Base-by-base conservation (phyloP, 2,113 vertebrate genomes). In the Oophaga pumilio region DNA sequence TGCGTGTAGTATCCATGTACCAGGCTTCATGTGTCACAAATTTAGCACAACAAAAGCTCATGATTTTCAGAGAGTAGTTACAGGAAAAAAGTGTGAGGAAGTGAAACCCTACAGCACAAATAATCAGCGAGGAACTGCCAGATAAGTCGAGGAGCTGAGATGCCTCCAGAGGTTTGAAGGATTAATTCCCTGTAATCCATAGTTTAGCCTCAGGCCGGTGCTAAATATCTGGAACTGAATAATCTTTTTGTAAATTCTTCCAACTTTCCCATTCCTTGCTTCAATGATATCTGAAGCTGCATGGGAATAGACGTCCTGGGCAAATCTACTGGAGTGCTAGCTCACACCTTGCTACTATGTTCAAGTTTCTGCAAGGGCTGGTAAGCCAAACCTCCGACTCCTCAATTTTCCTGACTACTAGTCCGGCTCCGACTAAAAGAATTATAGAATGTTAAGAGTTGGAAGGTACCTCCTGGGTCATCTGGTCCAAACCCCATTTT, bases 21-120 rank as follows among this genome's bases (percentile, higher is more conserved):
- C 10, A 9, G 22, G 53, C 52, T 17, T 64, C 59, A 82, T 33
- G 17, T 82, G 59, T 82, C 79, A 49, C 7, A 82, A 1, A 81
- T 57, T 81, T 62, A 71, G 57, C 22, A 66, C 50, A 53, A 73
- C 64, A 33, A 84, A 43, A 12, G 22, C 66, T 57, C n/a, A 17
- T 14, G 50, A 57, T 84, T 24, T 69, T 62, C 57, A 18, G 62
- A 20, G 33, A 18, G 62, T 10, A 6, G 50, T 73, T 8, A 69
- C n/a, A 84, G 66, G 82, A 84, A 84, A 43, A 28, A 8, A 28
- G 50, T 68, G 7, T 56, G 82, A 71, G 79, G 79, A 82, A 82
- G 79, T 64, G 79, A 84, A 56, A 84, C 50, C 50, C 66, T 22
- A 73, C 24, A 56, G 50, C 49, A 28, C 64, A 50, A 20, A 69